Evolutionary conservation across 2,888 invertebrate genomes (phyloP), one percentile per base, ranked within the genome.

Genomic region (Lepetodrilus schrolli): DNA sequence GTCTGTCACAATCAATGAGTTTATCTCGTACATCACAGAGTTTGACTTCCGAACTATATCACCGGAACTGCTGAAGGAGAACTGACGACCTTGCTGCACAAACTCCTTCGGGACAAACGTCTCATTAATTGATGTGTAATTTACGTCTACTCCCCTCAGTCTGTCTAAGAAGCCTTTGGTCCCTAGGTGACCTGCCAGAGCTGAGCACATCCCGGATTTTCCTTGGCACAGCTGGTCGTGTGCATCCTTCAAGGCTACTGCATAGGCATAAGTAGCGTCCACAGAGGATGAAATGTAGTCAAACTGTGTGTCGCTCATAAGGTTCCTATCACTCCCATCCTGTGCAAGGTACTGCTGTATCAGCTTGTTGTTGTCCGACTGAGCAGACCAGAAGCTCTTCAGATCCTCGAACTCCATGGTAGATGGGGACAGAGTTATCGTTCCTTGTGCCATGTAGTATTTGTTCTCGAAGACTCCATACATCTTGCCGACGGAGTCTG

Each of bases 251-350:
- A 86, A 58, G 4, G 83, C 83, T 8, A 80, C 78, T 0, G 82
- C 83, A 34, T 86, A 70, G 0, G 82, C 83, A 73, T 83, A 86
- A 4, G 85, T 80, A 10, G 85, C 83, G 66, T 87, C 85, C 1
- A 87, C 74, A 0, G 78, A 74, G 8, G 80, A 47, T 3, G 78
- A 74, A 5, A 81, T 77, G 47, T 80, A 78, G 43, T 81, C 75
- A 21, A 78, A 75, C 20, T 79, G 79, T n/a, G 30, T 49, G 21
- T 23, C 7, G 51, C 23, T 23, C 21, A 66, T 23, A 47, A 70
- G 30, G 7, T 38, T 37, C 4, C 26, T 48, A 43, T 43, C 66
- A 36, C 21, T 36, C 1, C n/a, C n/a, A 10, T 20, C 47, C 20
- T 73, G 66, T 4, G 10, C 21, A 34, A 20, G 20, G 51, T 72